Evolutionary conservation across 2,113 vertebrate species (phyloP).

Genomic region (Neofelis nebulosa): DNA sequence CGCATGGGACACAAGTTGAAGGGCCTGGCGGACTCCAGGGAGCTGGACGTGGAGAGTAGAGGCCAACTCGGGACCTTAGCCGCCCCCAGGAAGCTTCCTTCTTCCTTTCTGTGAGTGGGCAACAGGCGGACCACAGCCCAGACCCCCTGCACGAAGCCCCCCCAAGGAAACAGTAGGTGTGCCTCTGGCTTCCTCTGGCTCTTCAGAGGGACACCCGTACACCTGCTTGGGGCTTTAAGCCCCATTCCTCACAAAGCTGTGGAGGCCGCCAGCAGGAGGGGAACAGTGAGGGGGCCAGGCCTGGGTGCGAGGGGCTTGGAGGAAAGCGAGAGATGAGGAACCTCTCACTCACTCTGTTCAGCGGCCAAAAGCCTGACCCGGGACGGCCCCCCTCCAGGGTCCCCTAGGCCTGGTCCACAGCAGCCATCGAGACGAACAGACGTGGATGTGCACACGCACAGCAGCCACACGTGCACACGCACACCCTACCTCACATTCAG

Average conservation of each 20-base stretch:
- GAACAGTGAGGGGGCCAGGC: neutral
- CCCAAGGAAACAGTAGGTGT: neutral
- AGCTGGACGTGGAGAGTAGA: neutral
- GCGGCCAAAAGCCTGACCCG: neutral
- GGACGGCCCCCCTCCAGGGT: neutral
- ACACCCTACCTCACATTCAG: constrained; percentile 77
- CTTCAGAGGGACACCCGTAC: neutral
- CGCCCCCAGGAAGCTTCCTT: neutral
- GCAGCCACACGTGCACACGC: neutral
- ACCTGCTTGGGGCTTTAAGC: neutral
- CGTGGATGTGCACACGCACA: constrained; percentile 21
- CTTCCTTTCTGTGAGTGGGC: neutral
- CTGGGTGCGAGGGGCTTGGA: neutral
- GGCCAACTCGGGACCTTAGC: neutral
- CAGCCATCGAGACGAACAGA: constrained; percentile 70
- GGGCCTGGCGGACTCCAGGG: neutral
- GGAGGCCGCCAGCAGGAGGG: neutral
- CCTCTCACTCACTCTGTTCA: neutral
- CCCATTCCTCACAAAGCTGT: neutral
- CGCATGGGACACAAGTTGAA: too few relatives aligned
- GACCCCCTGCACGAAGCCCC: neutral
- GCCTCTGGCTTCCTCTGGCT: neutral
- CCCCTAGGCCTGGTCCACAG: constrained; percentile 54
- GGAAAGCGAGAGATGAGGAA: neutral
- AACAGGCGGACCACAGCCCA: neutral